Evolutionary conservation across 1,140 invertebrate genomes (phyloP).

Genomic region (Leptestheria dahalacensis): DNA sequence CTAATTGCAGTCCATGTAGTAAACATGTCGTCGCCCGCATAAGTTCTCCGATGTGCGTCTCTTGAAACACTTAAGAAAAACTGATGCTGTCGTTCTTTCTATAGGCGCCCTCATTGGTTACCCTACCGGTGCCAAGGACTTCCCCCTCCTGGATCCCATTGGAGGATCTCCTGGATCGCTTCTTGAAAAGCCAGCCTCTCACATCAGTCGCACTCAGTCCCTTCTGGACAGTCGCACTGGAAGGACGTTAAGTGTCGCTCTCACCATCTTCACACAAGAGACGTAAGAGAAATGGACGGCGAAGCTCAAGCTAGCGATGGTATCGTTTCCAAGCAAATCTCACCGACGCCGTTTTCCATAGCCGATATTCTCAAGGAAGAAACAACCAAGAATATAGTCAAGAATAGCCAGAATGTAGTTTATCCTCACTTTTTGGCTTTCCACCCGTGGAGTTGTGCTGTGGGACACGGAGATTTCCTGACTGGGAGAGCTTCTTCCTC

Average conservation of each 20-base stretch:
- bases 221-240: too few relatives aligned
- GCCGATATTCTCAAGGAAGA: constrained; percentile 13
- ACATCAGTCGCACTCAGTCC: too few relatives aligned
- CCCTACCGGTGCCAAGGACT: too few relatives aligned
- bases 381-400: background rate
- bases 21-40: background rate
- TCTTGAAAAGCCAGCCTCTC: too few relatives aligned
- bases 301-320: too few relatives aligned
- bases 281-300: too few relatives aligned
- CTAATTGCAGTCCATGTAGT: background rate
- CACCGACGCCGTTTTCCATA: constrained; percentile 14
- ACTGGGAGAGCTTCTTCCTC: background rate
- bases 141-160: too few relatives aligned
- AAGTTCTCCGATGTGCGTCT: background rate
- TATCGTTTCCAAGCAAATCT: background rate
- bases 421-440: background rate
- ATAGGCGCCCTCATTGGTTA: too few relatives aligned
- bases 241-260: too few relatives aligned
- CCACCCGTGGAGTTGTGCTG: background rate
- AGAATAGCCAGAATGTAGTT: background rate
- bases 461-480: background rate
- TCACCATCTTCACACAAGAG: too few relatives aligned
- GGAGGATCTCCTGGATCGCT: too few relatives aligned
- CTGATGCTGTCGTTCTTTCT: background rate
- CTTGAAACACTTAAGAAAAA: background rate